These are phyloP conservation scores for Heliocidaris erythrogramma DNA, from an alignment of 35 echinoderm and acorn worm genomes.

Conservation along the genomic window DNA sequence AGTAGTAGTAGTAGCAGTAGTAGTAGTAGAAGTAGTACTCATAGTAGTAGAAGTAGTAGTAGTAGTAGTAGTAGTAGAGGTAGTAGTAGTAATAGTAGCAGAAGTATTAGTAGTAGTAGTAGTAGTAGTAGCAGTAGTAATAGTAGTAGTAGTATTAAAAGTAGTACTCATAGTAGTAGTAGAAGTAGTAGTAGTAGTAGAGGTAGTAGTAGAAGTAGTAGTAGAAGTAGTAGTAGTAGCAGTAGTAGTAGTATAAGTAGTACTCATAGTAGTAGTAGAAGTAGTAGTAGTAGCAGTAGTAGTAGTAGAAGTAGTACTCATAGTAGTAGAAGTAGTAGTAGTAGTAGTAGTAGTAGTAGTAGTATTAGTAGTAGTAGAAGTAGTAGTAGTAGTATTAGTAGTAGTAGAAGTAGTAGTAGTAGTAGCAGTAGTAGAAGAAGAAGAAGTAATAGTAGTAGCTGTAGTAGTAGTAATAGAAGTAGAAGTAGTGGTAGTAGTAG, in stretches of 20 bases:
- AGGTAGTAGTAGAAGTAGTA: not conserved
- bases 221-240: not conserved
- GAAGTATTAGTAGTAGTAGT: not conserved
- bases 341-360: not conserved
- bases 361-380: not conserved
- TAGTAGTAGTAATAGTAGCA: not conserved
- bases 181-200: not conserved
- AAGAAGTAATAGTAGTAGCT: not conserved
- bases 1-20: not conserved
- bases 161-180: not conserved
- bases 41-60: not conserved
- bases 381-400: not conserved
- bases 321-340: not conserved
- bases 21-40: not conserved
- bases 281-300: conserved; percentile 7
- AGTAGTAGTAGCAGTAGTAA: not conserved
- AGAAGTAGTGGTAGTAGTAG: not conserved
- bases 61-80: not conserved
- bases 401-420: not conserved
- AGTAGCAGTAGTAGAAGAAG: not conserved
- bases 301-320: too few species aligned
- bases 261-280: not conserved
- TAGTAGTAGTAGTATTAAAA: not conserved
- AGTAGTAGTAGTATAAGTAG: not conserved
- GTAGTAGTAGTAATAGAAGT: not conserved